Evolutionary conservation across 2,797 vertebrate species (phyloP), one percentile per base, ranked within the genome.

Genomic region (Cryptoblepharus egeriae): DNA sequence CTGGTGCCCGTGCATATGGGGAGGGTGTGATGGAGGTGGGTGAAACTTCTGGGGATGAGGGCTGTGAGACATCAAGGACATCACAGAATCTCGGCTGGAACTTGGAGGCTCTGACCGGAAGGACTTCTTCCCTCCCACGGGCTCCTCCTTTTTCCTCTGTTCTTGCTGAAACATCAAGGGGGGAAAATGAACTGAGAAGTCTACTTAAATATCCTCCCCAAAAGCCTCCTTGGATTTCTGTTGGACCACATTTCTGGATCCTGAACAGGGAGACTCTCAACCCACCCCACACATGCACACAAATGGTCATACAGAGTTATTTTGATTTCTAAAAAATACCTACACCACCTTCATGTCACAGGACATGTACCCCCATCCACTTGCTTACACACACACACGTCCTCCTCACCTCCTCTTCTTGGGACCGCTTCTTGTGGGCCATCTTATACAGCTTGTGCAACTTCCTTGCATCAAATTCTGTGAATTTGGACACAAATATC

Each of bases 401-500:
- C 35, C 32, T 9, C 5, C 88, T 95, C 94, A 97, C 98, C 97
- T 98, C 98, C 86, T 98, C 98, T 91, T 98, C 98, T 37, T 99
- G 98, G 0, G 97, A 97, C 63, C 99, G 96, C 93, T 99, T 99
- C 95, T 99, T 99, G 92, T 97, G 97, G 69, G 98, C 99, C 98
- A 99, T 99, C 95, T 99, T 99, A 93, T 99, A 99, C 88, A 99
- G 96, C 83, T 98, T 99, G 94, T 99, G 98, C 75, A 99, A 95
- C 91, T 99, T 99, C 91, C 97, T 97, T 8, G 99, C 98, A 71
- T 98, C 97, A 92, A 99, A 99, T 96, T 99, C 98, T 9, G 98
- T 99, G 91, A 99, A 99, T 96, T 99, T 99, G 70, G 99, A 99
- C 88, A 99, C 98, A 96, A 99, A 99, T 91, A 99, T 99, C 99